These are phyloP conservation scores for Agrochola lota DNA, from an alignment of 2,888 invertebrate species.

Conservation along the genomic window DNA sequence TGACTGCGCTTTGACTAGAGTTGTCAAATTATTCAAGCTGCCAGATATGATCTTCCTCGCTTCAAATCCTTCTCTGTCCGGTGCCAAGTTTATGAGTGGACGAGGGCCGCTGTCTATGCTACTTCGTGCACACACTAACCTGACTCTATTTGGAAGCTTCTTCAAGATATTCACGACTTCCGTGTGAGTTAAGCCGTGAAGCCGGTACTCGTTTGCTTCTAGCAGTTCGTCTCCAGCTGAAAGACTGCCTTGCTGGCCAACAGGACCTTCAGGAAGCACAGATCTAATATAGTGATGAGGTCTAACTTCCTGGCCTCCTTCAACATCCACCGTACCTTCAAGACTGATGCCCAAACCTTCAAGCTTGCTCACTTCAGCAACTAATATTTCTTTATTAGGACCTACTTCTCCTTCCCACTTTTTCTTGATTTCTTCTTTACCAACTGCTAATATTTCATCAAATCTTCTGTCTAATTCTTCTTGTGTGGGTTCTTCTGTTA, in stretches of 20 bases:
- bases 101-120: slow-evolving; percentile 92
- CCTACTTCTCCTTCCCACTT: slow-evolving; percentile 96
- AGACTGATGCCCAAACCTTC: slow-evolving; percentile 98
- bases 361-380: slow-evolving; percentile 97
- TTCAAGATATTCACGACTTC: slow-evolving; percentile 99
- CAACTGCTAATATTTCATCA: slow-evolving; percentile 90
- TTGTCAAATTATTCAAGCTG: slow-evolving; percentile 95
- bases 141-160: slow-evolving; percentile 96
- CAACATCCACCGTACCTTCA: slow-evolving; percentile 99
- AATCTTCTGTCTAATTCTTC: slow-evolving; percentile 87
- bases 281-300: slow-evolving; percentile 99
- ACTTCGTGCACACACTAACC: slow-evolving; percentile 96
- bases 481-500: slow-evolving; percentile 88
- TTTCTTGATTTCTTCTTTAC: slow-evolving; percentile 92
- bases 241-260: slow-evolving; percentile 97
- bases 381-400: slow-evolving; percentile 95
- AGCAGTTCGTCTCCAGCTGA: slow-evolving; percentile 98
- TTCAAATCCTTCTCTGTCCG: slow-evolving; percentile 95
- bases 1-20: slow-evolving; percentile 97
- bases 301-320: slow-evolving; percentile 98
- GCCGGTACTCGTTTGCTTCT: slow-evolving; percentile 97
- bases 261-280: slow-evolving; percentile 98
- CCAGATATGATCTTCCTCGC: slow-evolving; percentile 96
- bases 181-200: slow-evolving; percentile 98
- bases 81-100: slow-evolving; percentile 94